These are phyloP conservation scores for Pao palembangensis DNA, from an alignment of 2,113 vertebrate genomes.

Conservation along the genomic window DNA sequence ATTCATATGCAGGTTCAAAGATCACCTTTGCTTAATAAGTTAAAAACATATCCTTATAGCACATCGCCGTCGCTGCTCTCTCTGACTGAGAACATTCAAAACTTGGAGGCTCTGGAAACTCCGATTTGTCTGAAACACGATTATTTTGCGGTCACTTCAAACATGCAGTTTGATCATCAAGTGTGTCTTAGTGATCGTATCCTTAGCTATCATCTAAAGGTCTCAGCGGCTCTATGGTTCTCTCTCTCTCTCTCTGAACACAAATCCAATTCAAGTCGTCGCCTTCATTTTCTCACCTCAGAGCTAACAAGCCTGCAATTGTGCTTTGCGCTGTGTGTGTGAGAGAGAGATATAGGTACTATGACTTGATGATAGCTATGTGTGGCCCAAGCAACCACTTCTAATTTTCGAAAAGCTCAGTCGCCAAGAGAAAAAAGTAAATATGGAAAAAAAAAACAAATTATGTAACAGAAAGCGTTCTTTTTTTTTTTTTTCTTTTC, in stretches of 20 bases:
- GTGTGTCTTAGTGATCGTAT: too few species aligned
- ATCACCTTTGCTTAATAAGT: too few species aligned
- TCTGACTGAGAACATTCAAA: too few species aligned
- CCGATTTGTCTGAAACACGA: neutral
- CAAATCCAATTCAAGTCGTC: constrained; percentile 23
- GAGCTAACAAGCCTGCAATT: constrained; percentile 8
- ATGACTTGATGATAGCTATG: neutral
- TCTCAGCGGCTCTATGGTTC: constrained; percentile 20
- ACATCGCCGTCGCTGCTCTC: too few species aligned
- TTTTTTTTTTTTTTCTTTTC: too few species aligned
- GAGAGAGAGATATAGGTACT: neutral
- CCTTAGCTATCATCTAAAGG: neutral
- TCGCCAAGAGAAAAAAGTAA: too few species aligned
- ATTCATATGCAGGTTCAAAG: constrained; percentile 1
- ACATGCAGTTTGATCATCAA: too few species aligned
- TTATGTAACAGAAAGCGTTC: too few species aligned
- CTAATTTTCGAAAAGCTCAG: too few species aligned
- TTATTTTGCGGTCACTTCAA: neutral
- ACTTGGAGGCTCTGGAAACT: neutral
- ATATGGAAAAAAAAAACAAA: too few species aligned
- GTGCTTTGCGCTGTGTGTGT: neutral
- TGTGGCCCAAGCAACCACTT: too few species aligned
- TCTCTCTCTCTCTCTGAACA: constrained; percentile 38
- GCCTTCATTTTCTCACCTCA: constrained; percentile 17
- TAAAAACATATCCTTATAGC: too few species aligned